Base-by-base conservation (phyloP, 2,113 vertebrate genomes). In the Glareola pratincola region DNA sequence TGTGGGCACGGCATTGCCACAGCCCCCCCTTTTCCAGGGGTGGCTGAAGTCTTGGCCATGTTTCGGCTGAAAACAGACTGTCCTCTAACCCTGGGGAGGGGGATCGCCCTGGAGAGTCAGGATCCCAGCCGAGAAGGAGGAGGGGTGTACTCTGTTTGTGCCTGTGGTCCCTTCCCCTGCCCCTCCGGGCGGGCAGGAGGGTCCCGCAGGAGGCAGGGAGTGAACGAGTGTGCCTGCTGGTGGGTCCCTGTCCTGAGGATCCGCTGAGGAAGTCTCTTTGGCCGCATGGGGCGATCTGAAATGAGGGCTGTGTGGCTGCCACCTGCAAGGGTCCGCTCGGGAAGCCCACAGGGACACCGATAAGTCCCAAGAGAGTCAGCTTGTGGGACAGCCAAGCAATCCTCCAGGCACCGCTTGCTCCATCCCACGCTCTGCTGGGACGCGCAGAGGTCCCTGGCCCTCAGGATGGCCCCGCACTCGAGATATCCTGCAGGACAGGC, bases 391-490 rank as follows among this genome's bases (percentile, higher is more conserved):
- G 48, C 19, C 69, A 72, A 53, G 30, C 10, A 9, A 32, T 14
- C 9, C 10, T 26, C 29, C 9, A 4, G 21, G 23, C 37, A 43
- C 19, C 24, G 29, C 50, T 23, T 30, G 23, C 54, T 56, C 50
- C 63, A 21, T 6, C 30, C 30, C 36, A 62, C 0, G 0, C 62
- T 45, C 53, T 47, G 24, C 62, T 71, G 54, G 56, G 78, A 41
- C 2, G 17, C 5, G 11, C 78, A 47, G 60, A 57, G 50, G 56
- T 67, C 41, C 20, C 75, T 57, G 43, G 29, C 21, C 2, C 21
- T 48, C 21, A 7, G 2, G 10, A 14, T 0, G 1, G 69, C 20
- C 14, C 4, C 23, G 26, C 54, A 24, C 20, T 36, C 1, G 1
- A 53, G 9, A 13, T 17, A 37, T 6, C n/a, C 59, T 50, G n/a